A percentile compares a stretch with the other conserved stretches of the same genome.
Conservation (phyloP, 2,888 invertebrate species). For the Labia minor region DNA sequence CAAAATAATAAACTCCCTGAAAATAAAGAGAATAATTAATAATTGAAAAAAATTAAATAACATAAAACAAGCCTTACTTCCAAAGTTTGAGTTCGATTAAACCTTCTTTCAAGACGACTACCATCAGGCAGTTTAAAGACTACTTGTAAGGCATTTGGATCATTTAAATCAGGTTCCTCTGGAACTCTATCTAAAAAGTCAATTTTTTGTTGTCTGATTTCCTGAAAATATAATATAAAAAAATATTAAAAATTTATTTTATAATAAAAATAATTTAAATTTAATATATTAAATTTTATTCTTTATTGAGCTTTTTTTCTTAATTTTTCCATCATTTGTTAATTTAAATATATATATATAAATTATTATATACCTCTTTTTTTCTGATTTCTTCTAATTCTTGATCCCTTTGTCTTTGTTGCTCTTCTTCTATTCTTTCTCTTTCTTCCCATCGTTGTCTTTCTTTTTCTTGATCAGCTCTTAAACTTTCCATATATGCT, state of each 20-base stretch:
- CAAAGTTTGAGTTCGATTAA: slow-evolving; percentile 66
- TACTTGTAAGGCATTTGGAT: slow-evolving; percentile 63
- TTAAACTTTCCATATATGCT: slow-evolving; percentile 81
- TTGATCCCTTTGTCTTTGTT: slow-evolving; percentile 31
- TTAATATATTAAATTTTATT: too few relatives aligned
- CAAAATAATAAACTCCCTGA: slow-evolving; percentile 87
- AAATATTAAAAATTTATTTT: too few relatives aligned
- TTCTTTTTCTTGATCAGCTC: slow-evolving; percentile 92
- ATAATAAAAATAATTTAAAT: slow-evolving; percentile 16
- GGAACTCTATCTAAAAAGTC: slow-evolving; percentile 55
- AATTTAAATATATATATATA: not conserved
- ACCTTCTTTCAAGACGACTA: slow-evolving; percentile 74
- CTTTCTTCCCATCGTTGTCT: slow-evolving; percentile 51
- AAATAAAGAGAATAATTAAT: slow-evolving; percentile 36
- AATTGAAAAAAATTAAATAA: too few relatives aligned
- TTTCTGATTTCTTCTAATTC: slow-evolving; percentile 38
- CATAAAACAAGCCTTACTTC: too few relatives aligned
- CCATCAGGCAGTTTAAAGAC: slow-evolving; percentile 89
- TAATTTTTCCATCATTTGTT: not conserved
- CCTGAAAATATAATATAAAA: slow-evolving; percentile 32
- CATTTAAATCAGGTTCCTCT: slow-evolving; percentile 60
- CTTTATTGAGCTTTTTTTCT: too few relatives aligned
- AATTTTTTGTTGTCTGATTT: slow-evolving; percentile 57
- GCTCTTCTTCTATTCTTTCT: slow-evolving; percentile 35
- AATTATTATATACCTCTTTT: slow-evolving; percentile 33